Conservation (phyloP, 2,797 vertebrate genomes). For the Apodemus agrarius region DNA sequence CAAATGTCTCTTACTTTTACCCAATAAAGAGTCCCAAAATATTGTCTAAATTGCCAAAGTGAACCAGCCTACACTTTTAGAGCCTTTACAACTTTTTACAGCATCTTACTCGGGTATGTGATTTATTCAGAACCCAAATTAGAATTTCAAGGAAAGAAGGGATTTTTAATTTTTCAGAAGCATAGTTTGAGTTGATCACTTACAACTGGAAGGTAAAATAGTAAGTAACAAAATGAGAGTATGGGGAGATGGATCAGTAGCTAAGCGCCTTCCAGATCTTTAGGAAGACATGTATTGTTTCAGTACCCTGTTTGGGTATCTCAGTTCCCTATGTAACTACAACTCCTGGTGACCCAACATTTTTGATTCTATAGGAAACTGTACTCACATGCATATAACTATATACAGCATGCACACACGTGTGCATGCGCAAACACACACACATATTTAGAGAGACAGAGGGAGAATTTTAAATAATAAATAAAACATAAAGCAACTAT, state of each 20-base stretch:
- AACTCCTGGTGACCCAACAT: background rate
- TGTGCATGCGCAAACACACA: too few species aligned
- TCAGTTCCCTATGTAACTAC: background rate
- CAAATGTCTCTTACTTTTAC: background rate
- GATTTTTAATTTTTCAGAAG: background rate
- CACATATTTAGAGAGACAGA: too few species aligned
- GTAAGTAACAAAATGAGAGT: background rate
- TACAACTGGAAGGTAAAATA: background rate
- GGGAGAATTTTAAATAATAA: background rate
- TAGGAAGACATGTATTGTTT: background rate
- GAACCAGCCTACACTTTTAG: background rate
- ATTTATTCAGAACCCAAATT: background rate
- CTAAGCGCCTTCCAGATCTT: background rate
- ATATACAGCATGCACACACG: background rate
- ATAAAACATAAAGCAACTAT: background rate
- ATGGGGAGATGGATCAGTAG: background rate
- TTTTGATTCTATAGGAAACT: background rate
- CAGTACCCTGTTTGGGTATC: background rate
- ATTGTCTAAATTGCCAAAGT: background rate
- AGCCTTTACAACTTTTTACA: background rate
- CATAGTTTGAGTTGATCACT: background rate
- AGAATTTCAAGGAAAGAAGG: background rate
- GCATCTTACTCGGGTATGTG: background rate
- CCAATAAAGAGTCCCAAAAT: background rate
- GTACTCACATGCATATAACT: background rate